Percentiles rank a stretch among this genome's conserved stretches.
Conservation (phyloP, 2,797 vertebrate species). For the Enteromius paludinosus region DNA sequence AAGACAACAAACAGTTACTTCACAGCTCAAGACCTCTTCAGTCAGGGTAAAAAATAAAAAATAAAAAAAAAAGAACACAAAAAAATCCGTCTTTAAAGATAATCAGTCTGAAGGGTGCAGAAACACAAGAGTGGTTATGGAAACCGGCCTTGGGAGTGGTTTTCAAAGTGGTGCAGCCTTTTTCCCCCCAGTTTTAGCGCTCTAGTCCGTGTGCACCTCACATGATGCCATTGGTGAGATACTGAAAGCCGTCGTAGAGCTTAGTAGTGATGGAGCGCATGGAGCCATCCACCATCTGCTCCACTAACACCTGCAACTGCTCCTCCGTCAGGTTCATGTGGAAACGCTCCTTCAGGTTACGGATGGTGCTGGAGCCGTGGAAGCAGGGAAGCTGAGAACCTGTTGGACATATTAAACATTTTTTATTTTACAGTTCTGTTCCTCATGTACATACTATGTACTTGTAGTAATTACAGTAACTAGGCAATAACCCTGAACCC, state of each 20-base stretch:
- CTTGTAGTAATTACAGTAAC: too few species aligned
- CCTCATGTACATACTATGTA: too few species aligned
- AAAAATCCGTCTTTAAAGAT: conserved; percentile 45
- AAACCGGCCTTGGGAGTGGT: conserved; percentile 49
- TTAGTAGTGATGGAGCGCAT: conserved; percentile 96
- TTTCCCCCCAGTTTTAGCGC: conserved; percentile 45
- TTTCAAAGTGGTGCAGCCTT: conserved; percentile 59
- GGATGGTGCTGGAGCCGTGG: conserved; percentile 93
- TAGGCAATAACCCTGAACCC: too few species aligned
- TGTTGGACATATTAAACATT: conserved; percentile 58
- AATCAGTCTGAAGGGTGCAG: conserved; percentile 49
- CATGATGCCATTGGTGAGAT: conserved; percentile 99
- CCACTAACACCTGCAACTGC: conserved; percentile 91
- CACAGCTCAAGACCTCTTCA: conserved; percentile 61
- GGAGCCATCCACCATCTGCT: conserved; percentile 94
- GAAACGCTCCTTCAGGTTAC: conserved; percentile 93
- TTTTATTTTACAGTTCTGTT: too few species aligned
- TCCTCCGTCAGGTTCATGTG: conserved; percentile 98
- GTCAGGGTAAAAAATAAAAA: conserved; percentile 62
- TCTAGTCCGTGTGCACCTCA: conserved; percentile 71
- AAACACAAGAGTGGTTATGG: conserved; percentile 39
- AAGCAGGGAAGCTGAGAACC: conserved; percentile 95
- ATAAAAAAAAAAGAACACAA: conserved; percentile 40
- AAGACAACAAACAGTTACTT: conserved; percentile 45
- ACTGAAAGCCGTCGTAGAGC: conserved; percentile 97